Percentiles rank a stretch among this genome's conserved stretches.
These are phyloP conservation scores for Halictus rubicundus DNA, from an alignment of 1,140 invertebrate species.

Conservation along the genomic window DNA sequence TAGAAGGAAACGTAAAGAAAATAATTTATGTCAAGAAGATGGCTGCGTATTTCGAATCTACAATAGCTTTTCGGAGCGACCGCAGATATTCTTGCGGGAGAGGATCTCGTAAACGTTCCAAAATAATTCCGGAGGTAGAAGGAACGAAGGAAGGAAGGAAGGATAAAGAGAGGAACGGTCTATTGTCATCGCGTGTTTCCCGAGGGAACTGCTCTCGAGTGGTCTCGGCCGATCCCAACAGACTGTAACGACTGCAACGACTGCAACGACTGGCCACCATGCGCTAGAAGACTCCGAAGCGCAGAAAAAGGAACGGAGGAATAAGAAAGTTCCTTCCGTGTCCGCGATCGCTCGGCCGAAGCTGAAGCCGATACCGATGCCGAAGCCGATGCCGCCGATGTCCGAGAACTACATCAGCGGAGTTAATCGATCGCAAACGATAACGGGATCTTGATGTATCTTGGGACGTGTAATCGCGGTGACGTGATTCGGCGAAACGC, in stretches of 20 bases:
- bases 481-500: slow-evolving; percentile 48
- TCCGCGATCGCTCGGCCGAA: slow-evolving; percentile 9
- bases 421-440: slow-evolving; percentile 62
- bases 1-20: too few species aligned
- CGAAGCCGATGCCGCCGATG: too few species aligned
- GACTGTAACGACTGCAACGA: slow-evolving; percentile 4
- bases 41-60: too few species aligned
- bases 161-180: background rate
- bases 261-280: background rate
- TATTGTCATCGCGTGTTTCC: background rate
- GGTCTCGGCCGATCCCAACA: background rate
- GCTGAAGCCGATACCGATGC: too few species aligned
- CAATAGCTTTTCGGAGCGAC: too few species aligned
- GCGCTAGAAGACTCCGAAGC: background rate
- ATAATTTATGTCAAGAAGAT: too few species aligned
- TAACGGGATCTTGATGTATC: slow-evolving; percentile 63
- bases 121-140: too few species aligned
- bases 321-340: slow-evolving; percentile 35
- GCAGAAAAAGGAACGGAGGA: slow-evolving; percentile 24
- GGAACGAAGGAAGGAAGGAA: background rate
- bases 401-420: slow-evolving; percentile 34
- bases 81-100: too few species aligned
- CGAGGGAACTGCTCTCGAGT: background rate
- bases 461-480: slow-evolving; percentile 37
- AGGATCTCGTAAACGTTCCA: too few species aligned